Evolutionary conservation across 2,888 invertebrate species (phyloP).

Genomic region (Ischnura elegans): DNA sequence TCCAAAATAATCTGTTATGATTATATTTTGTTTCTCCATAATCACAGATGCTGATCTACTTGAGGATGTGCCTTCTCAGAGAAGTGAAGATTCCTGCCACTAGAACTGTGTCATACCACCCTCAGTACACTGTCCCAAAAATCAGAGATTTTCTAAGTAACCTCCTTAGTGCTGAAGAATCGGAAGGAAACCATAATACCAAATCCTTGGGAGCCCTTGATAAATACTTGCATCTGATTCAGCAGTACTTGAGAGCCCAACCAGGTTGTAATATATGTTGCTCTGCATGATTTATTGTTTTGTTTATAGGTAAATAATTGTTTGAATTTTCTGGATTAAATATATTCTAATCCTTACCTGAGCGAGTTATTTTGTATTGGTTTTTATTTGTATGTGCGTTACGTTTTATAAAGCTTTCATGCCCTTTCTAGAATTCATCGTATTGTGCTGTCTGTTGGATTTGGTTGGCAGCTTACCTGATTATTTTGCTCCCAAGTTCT

Average conservation of each 20-base stretch:
- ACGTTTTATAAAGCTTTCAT: background rate
- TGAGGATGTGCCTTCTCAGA: conserved; percentile 87
- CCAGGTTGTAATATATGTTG: conserved; percentile 79
- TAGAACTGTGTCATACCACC: conserved; percentile 79
- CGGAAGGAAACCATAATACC: conserved; percentile 48
- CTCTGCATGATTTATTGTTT: background rate
- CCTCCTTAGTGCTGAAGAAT: conserved; percentile 77
- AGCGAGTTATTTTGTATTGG: background rate
- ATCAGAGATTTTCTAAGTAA: conserved; percentile 75
- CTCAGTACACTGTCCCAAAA: conserved; percentile 84
- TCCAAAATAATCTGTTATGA: background rate
- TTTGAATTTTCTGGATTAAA: background rate
- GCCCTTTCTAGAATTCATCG: conserved; percentile 80
- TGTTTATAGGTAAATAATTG: background rate
- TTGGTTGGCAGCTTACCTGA: conserved; percentile 89
- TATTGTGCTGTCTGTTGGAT: conserved; percentile 89
- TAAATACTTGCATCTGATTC: conserved; percentile 85
- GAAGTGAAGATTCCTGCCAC: conserved; percentile 78
- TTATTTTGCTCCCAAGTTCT: conserved; percentile 81
- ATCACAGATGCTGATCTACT: conserved; percentile 86
- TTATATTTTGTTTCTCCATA: background rate
- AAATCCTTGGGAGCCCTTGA: conserved; percentile 80
- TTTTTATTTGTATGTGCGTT: background rate
- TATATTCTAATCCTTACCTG: background rate
- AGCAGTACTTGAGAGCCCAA: conserved; percentile 83